phyloP scores from a whole-genome alignment of 2,113 vertebrate species.

The Sakesphorus luctuosus region DNA sequence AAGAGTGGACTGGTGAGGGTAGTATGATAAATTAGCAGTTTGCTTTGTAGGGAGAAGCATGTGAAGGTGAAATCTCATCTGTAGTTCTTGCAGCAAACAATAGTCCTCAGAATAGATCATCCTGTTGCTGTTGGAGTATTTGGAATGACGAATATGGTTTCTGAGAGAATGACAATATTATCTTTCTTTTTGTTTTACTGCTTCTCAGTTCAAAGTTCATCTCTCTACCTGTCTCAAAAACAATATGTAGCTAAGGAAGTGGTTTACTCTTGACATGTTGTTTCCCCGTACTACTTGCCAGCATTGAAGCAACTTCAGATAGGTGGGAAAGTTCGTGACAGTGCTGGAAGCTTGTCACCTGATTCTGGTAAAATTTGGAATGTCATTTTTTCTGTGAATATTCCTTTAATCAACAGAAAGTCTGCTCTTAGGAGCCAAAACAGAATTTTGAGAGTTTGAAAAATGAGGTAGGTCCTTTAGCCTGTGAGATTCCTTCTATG shows the following conservation, averaged over 20 bases:
- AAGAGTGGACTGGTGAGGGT: not conserved
- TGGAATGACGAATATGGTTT: not conserved
- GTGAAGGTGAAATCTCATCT: not conserved
- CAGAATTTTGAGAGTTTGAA: not conserved
- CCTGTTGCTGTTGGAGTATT: not conserved
- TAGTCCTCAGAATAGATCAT: not conserved
- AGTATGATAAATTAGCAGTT: not conserved
- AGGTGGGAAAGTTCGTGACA: not conserved
- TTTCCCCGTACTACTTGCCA: not conserved
- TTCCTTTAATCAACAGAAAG: not conserved
- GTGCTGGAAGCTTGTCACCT: not conserved
- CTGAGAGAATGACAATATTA: not conserved
- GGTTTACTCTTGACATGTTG: not conserved
- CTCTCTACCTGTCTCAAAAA: constrained; percentile 23
- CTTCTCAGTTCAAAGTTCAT: constrained; percentile 11
- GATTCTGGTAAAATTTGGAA: not conserved
- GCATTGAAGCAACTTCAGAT: not conserved
- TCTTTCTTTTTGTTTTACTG: constrained; percentile 7
- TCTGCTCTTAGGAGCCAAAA: not conserved
- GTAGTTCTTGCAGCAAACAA: not conserved
- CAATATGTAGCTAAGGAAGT: not conserved
- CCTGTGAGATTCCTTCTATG: not conserved
- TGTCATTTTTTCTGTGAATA: not conserved
- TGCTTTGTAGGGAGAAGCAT: not conserved
- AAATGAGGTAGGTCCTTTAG: not conserved